Base-by-base conservation (phyloP, 2,888 invertebrate genomes). In the Chrysolina americana region DNA sequence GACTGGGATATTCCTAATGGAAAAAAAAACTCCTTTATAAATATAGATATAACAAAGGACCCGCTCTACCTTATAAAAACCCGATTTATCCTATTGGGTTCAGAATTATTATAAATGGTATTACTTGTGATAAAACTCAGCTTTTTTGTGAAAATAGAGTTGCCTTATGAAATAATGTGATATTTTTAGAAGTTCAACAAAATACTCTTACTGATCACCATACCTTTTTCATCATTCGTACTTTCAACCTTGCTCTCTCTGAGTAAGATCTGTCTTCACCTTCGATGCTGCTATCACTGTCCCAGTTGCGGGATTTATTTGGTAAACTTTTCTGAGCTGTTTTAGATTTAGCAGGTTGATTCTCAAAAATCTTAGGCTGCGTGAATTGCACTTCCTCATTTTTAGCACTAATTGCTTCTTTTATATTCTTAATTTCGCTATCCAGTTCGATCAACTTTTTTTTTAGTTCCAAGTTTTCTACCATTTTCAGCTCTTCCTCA, bases 201-300 rank as follows among this genome's bases (percentile, higher is more conserved):
- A 36, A 8, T 8, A 36, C 36, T 36, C 36, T 36, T 8, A 36
- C 3, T 36, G 8, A 36, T 36, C 36, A 36, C 8, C 8, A 36
- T 36, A 36, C 36, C 48, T 48, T 53, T 53, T 59, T 59, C 36
- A 59, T 68, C 47, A 68, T 73, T 41, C 44, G 44, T 10, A 73
- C 41, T 48, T 65, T 73, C 41, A 59, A 44, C 48, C 69, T 73
- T 15, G 65, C 56, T 48, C 56, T 53, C 59, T 73, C 65, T 19
- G 73, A 53, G 41, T 56, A 56, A 48, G 56, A 53, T 17, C 65
- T 69, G 11, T 65, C 59, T 36, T 69, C 73, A 11, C 63, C 69
- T 21, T 73, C 73, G 13, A 73, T 36, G 19, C 73, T 73, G 36
- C 64, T 73, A 36, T 73, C 73, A n/a, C 73, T 73, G 15, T 73